These are phyloP conservation scores for Andrena bucephala DNA, from an alignment of 2,888 invertebrate genomes.

Conservation along the genomic window DNA sequence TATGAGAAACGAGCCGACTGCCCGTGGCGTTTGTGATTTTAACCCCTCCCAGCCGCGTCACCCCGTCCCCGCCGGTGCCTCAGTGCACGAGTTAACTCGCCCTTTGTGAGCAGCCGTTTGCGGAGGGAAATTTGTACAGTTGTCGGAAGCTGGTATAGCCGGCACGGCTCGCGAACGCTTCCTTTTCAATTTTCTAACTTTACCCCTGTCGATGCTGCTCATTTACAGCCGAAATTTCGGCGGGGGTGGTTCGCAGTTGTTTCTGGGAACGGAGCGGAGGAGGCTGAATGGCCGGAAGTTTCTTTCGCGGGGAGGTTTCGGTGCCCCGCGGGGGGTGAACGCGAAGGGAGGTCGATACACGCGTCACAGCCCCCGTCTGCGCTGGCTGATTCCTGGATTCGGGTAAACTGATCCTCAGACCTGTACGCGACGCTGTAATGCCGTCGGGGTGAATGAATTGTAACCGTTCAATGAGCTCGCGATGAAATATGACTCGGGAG, in stretches of 20 bases:
- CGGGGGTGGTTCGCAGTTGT: background rate
- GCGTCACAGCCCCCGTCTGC: background rate
- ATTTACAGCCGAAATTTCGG: slow-evolving; percentile 8
- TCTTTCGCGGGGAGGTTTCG: slow-evolving; percentile 2
- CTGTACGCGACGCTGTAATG: slow-evolving; percentile 43
- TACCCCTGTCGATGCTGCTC: slow-evolving; percentile 6
- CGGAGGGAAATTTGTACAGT: slow-evolving; percentile 46
- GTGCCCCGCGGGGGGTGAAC: slow-evolving; percentile 2
- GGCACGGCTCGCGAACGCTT: slow-evolving; percentile 11
- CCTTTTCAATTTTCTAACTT: slow-evolving; percentile 46
- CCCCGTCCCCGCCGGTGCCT: background rate
- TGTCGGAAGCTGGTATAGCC: background rate
- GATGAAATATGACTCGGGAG: slow-evolving; percentile 54
- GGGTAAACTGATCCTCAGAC: slow-evolving; percentile 51
- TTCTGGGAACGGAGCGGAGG: background rate
- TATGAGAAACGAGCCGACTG: slow-evolving; percentile 59
- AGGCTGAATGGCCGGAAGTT: background rate
- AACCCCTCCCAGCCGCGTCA: slow-evolving; percentile 16
- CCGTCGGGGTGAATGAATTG: slow-evolving; percentile 42
- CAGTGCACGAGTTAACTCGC: slow-evolving; percentile 42
- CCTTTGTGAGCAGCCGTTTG: slow-evolving; percentile 52
- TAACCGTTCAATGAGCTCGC: slow-evolving; percentile 53
- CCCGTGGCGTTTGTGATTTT: slow-evolving; percentile 61
- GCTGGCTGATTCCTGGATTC: slow-evolving; percentile 55
- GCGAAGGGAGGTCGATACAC: slow-evolving; percentile 34